Base-by-base conservation (phyloP, 2,797 vertebrate genomes). In the Meriones psammophilus region DNA sequence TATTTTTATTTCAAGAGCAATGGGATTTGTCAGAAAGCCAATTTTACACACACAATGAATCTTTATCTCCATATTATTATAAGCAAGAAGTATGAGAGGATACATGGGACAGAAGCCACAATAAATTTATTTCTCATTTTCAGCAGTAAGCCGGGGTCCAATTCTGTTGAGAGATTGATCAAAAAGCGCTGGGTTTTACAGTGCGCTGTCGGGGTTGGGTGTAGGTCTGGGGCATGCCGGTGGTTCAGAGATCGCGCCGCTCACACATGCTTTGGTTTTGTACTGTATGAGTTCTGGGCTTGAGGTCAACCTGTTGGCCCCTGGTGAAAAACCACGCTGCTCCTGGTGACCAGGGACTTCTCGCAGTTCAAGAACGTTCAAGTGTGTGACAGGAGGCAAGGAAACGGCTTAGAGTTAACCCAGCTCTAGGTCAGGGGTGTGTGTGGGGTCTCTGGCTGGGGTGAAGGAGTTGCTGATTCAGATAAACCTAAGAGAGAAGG, bases 11-110 rank as follows among this genome's bases (percentile, higher is more conserved):
- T 96, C 95, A 97, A 97, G 89, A 96, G 96, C 91, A 88, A 84
- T 39, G 88, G 90, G 95, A 97, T 97, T 96, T 97, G 93, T 95
- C 94, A 93, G 93, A 95, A 97, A 97, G 89, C 93, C 96, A 96
- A 94, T 96, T 97, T 97, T 95, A 92, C 17, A 94, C 92, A 97
- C 94, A 96, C 89, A 97, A 89, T 97, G 92, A 97, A 94, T 97
- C 92, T 97, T 97, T 97, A 96, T 97, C 91, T 97, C 78, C 92
- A 88, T 97, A 94, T 97, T 97, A 97, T 97, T 97, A 86, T 96
- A 93, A 97, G 81, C 80, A 91, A 90, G 74, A 95, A 89, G 71
- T 91, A 71, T 50, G 85, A 89, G 90, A 74, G 88, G 88, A 90
- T 93, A 79, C 85, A 81, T 64, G 83, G 91, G 76, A 95, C 92